Evolutionary conservation across 2,888 invertebrate species (phyloP).

Genomic region (Xestia rhomboidea): DNA sequence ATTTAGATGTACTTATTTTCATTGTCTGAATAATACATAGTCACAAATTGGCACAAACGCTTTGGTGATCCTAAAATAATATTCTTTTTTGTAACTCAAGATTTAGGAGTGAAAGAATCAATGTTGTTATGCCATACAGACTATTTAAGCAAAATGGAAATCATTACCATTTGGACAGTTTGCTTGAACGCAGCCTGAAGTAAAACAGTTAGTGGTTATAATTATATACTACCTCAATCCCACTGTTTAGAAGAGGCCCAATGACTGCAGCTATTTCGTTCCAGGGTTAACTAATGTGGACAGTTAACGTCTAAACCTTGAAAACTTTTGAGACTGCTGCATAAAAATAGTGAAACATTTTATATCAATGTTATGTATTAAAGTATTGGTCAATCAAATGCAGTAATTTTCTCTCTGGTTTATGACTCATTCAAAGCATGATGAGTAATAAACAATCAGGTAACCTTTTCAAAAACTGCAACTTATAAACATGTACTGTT

Average conservation of each 20-base stretch:
- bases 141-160: constrained; percentile 35
- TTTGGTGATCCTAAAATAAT: neutral
- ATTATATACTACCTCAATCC: neutral
- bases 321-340: constrained; percentile 7
- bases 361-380: neutral
- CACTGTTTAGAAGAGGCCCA: neutral
- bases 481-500: neutral
- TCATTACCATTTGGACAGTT: neutral
- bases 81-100: neutral
- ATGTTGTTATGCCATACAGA: neutral
- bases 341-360: constrained; percentile 6
- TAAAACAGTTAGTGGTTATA: neutral
- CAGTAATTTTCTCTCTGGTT: neutral
- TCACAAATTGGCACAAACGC: neutral
- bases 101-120: neutral
- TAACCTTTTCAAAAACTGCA: constrained; percentile 6
- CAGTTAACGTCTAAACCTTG: neutral
- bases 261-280: constrained; percentile 8
- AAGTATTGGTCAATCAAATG: neutral
- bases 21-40: neutral
- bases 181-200: neutral
- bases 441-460: neutral
- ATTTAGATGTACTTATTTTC: neutral
- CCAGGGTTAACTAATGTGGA: neutral
- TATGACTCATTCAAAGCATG: neutral